Conservation (phyloP, 2,888 invertebrate genomes). For the Hypolimnas misippus region DNA sequence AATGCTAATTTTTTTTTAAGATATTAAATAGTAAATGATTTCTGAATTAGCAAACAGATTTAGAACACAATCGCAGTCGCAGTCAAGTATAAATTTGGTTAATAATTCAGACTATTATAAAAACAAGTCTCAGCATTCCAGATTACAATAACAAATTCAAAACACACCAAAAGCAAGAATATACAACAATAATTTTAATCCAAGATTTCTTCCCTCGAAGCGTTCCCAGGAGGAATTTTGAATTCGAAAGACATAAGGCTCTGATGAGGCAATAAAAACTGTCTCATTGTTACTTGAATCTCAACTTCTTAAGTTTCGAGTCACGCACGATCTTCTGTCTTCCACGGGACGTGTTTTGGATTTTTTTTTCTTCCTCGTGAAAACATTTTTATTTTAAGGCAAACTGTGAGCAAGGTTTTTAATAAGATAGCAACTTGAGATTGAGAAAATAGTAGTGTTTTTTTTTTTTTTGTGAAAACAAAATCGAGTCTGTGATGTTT, state of each 20-base stretch:
- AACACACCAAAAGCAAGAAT: neutral
- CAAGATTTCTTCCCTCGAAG: slow-evolving; percentile 7
- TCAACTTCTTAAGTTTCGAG: slow-evolving; percentile 31
- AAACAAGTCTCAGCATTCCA: neutral
- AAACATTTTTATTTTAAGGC: slow-evolving; percentile 29
- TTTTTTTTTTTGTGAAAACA: too few species aligned
- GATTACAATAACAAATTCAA: neutral
- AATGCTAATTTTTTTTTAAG: too few species aligned
- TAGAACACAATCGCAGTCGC: too few species aligned
- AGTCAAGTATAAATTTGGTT: too few species aligned
- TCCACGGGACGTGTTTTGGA: slow-evolving; percentile 41
- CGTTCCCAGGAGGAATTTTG: slow-evolving; percentile 30
- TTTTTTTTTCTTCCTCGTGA: slow-evolving; percentile 30
- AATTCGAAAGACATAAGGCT: slow-evolving; percentile 37
- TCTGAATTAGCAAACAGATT: too few species aligned
- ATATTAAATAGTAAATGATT: too few species aligned
- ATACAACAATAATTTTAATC: slow-evolving; percentile 16
- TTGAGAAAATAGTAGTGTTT: neutral
- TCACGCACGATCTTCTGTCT: slow-evolving; percentile 44
- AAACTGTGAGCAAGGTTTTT: slow-evolving; percentile 9
- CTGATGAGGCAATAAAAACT: slow-evolving; percentile 44
- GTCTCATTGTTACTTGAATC: slow-evolving; percentile 41
- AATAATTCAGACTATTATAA: neutral
- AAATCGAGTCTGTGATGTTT: neutral
- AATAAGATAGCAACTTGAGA: neutral